Conservation (phyloP, 1,140 invertebrate species). For the Papilio machaon region DNA sequence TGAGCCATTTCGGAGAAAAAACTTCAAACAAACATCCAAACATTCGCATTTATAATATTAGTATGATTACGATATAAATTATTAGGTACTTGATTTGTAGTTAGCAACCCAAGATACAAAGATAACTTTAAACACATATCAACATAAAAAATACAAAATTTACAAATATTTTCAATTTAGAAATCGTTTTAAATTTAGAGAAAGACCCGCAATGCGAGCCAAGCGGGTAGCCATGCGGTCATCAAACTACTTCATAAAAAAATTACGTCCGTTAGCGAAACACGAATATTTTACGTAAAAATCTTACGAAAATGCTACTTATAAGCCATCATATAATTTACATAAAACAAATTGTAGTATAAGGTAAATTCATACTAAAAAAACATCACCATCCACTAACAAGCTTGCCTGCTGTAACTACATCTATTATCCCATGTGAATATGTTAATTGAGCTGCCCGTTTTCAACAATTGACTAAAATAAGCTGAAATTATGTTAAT, state of each 20-base stretch:
- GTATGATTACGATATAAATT: too few species aligned
- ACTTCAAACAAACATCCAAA: too few species aligned
- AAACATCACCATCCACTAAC: not conserved
- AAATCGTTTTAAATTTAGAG: not conserved
- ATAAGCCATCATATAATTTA: conserved; percentile 9
- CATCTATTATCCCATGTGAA: not conserved
- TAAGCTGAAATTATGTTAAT: conserved; percentile 15
- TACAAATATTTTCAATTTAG: not conserved
- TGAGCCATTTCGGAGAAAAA: too few species aligned
- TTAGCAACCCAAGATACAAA: too few species aligned
- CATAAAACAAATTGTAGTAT: conserved; percentile 5
- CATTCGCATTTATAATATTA: too few species aligned
- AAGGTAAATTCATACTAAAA: not conserved
- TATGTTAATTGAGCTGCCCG: conserved; percentile 8
- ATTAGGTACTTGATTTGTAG: too few species aligned
- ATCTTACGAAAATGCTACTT: not conserved
- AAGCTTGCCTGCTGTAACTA: not conserved
- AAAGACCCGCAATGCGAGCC: not conserved
- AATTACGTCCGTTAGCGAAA: not conserved
- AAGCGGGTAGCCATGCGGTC: not conserved
- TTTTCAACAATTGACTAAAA: conserved; percentile 18
- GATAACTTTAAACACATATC: not conserved
- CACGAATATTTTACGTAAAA: conserved; percentile 12
- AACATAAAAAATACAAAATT: too few species aligned
- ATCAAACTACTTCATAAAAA: conserved; percentile 12